Base-by-base conservation (phyloP, 2,113 vertebrate species). In the Egretta garzetta region DNA sequence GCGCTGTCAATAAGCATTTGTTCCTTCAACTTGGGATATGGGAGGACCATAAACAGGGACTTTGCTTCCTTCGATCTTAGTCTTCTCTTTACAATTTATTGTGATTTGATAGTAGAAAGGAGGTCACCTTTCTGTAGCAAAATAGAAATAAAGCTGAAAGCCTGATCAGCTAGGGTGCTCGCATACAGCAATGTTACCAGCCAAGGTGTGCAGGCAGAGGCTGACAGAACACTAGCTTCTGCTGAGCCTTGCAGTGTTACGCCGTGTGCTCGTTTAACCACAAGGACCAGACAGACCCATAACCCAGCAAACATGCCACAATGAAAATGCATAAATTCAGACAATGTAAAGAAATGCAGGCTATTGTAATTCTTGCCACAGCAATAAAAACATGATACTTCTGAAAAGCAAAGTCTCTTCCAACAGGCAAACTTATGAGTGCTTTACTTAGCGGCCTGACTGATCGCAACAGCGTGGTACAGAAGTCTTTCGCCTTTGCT, bases 371-470 rank as follows among this genome's bases (percentile, higher is more conserved):
- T 88, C 76, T 73, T 72, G 56, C 9, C 39, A 52, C 16, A 58
- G 23, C 49, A 66, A 22, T 72, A 30, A 81, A 75, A 89, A 33
- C 4, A 1, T 28, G 10, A 39, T 62, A 45, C 18, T 76, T 28
- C 60, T 66, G 70, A 27, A 75, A 66, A 37, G 24, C 19, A 0
- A 89, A 59, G 20, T 80, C 35, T 95, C 66, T 98, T 92, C 64
- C 67, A n/a, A 52, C 92, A 99, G 99, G 99, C 96, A 99, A 99
- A 98, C 99, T 99, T 75, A 99, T 99, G 99, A 99, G 98, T 30
- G 98, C 99, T 91, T 98, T 99, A 93, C 98, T 99, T 94, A 99
- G 96, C 70, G 99, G 99, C 43, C 98, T 99, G 86, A 98, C 98
- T 53, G 99, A 99, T 97, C 98, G 99, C 50, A 99, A 99, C 96